phyloP scores from a whole-genome alignment of 2,113 vertebrate species.

The Eurypyga helias region DNA sequence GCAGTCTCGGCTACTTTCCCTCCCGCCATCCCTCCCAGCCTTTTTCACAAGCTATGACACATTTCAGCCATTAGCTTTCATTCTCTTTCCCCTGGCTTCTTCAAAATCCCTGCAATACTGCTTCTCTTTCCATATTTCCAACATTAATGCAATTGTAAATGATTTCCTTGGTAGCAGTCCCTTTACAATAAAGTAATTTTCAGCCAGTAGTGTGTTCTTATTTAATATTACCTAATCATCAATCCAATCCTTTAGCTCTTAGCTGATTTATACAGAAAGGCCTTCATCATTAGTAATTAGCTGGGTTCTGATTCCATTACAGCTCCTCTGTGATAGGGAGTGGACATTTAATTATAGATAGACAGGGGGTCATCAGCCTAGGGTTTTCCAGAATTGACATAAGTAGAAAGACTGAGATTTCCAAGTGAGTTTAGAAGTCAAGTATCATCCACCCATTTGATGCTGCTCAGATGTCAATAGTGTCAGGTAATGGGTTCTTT shows the following conservation, averaged over 20 bases:
- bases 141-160: not conserved
- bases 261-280: not conserved
- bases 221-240: not conserved
- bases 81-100: not conserved
- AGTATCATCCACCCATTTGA: too few relatives aligned
- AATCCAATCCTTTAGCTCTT: not conserved
- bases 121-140: not conserved
- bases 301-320: not conserved
- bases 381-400: not conserved
- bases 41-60: not conserved
- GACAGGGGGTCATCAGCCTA: not conserved
- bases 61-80: not conserved
- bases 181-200: conserved; percentile 50
- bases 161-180: not conserved
- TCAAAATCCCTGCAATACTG: not conserved
- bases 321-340: not conserved
- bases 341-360: not conserved
- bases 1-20: not conserved
- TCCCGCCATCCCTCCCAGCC: not conserved
- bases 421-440: not conserved
- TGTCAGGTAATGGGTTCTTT: not conserved
- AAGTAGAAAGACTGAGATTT: not conserved
- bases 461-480: not conserved
- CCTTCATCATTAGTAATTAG: not conserved
- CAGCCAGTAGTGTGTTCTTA: not conserved